Conservation (phyloP, 2,113 vertebrate species). For the Odobenus rosmarus region DNA sequence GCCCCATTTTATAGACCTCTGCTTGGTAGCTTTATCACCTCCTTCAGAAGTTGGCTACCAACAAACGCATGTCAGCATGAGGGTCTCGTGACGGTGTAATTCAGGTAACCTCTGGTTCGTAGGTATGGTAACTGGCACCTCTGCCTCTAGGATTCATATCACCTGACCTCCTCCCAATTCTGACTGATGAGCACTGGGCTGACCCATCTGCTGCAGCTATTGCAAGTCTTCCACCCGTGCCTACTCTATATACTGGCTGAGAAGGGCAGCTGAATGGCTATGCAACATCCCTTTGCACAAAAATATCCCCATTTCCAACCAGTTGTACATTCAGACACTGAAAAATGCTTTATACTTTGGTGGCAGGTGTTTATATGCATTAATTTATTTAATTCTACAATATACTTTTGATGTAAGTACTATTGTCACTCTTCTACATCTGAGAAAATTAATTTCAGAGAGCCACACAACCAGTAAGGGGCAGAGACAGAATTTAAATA, state of each 20-base stretch:
- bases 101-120: background rate
- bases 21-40: background rate
- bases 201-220: background rate
- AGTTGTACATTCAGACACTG: background rate
- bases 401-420: background rate
- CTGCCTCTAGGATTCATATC: background rate
- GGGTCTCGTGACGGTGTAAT: background rate
- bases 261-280: background rate
- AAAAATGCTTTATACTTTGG: background rate
- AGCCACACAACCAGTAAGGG: background rate
- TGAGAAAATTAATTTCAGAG: conserved; percentile 5
- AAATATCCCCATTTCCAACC: background rate
- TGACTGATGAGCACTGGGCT: background rate
- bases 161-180: background rate
- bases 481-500: background rate
- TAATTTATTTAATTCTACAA: background rate
- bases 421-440: background rate
- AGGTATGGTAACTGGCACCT: background rate
- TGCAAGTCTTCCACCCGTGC: background rate
- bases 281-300: background rate
- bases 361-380: background rate
- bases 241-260: background rate
- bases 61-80: background rate
- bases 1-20: background rate
- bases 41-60: background rate